Evolutionary conservation across 2,113 vertebrate genomes (phyloP), one percentile per base, ranked within the genome.

Genomic region (Sebastes schlegelii): DNA sequence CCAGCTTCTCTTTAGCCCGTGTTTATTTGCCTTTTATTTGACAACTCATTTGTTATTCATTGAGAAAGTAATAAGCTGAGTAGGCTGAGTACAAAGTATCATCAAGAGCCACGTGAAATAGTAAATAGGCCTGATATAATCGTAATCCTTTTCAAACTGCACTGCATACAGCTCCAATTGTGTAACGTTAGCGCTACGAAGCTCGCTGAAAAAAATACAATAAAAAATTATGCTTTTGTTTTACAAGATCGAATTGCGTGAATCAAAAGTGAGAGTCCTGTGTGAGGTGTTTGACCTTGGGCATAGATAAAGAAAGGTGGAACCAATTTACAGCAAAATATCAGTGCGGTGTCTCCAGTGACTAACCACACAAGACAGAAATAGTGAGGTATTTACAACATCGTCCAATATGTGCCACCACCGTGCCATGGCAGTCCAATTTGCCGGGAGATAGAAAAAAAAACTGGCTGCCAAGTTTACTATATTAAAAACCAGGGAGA

Each of bases 331-430:
- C 46, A 74, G 69, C 17, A 13, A 64, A 63, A 52, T 49, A 26
- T 34, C 42, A 7, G 51, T 8, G 17, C 49, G 46, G 93, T 93
- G 95, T 96, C 95, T 13, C 95, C 95, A 96, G 96, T 96, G 95
- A 97, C 96, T 96, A 97, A 97, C 97, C 97, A 96, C 95, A 94
- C 94, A 92, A 95, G 95, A 96, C 94, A 96, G 96, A 96, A 96
- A 96, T 96, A 96, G 96, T 91, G 94, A 92, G 79, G 95, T 97
- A 97, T 97, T 96, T 97, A 97, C 96, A 96, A 40, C 60, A 52
- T 46, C 54, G 51, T 80, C 71, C 61, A 82, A 97, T 93, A 95
- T 94, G 88, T 26, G 26, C 26, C 92, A 96, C 95, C 95, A 96
- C 95, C 95, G 95, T 96, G 96, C 96, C 96, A 96, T 89, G 96